Evolutionary conservation across 2,113 vertebrate genomes (phyloP).

Genomic region (Pionites leucogaster): DNA sequence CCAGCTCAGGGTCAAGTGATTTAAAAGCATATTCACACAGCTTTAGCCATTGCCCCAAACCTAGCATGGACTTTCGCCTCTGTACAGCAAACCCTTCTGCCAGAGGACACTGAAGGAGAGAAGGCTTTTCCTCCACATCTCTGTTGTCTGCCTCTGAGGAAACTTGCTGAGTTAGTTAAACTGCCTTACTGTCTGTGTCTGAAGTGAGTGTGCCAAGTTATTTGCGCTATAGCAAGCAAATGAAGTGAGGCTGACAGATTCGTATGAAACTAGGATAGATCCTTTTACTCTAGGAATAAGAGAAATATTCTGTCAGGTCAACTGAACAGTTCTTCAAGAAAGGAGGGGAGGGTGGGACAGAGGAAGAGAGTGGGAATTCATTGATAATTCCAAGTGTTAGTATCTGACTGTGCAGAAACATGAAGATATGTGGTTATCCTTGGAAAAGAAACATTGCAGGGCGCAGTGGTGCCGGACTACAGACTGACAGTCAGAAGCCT

Average conservation of each 20-base stretch:
- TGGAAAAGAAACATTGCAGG: rapidly evolving
- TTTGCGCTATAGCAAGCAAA: neutral
- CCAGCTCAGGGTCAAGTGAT: neutral
- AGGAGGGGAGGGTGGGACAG: rapidly evolving
- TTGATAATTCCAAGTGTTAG: neutral
- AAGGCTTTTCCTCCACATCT: neutral
- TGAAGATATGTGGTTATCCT: neutral
- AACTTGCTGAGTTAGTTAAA: neutral
- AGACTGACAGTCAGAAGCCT: neutral
- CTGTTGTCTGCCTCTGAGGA: neutral
- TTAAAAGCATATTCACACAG: neutral
- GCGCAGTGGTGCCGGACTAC: rapidly evolving
- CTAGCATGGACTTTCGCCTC: neutral
- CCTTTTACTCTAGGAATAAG: neutral
- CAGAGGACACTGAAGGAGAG: neutral
- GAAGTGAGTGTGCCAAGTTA: neutral
- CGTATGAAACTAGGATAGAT: neutral
- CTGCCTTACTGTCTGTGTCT: neutral
- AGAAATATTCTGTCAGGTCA: neutral
- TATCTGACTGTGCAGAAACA: neutral
- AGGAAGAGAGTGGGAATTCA: neutral
- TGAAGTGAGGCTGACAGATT: neutral
- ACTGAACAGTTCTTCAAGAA: neutral
- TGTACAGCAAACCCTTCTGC: neutral
- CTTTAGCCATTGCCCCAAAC: neutral